Evolutionary conservation across 2,113 vertebrate species (phyloP), one percentile per base, ranked within the genome.

Genomic region (Notothenia rossii): DNA sequence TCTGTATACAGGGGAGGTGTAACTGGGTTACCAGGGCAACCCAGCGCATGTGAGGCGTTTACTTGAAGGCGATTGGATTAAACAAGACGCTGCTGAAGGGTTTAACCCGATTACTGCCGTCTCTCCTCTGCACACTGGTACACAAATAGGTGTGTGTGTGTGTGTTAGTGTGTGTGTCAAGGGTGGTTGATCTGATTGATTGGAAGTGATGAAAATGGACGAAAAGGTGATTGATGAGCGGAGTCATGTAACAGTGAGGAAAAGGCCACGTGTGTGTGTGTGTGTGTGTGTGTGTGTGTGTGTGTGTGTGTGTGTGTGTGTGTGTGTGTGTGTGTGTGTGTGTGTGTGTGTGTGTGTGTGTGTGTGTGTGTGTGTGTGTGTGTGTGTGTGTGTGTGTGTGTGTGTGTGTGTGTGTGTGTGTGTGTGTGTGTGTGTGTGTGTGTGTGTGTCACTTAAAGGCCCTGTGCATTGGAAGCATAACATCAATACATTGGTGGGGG

Each of bases 21-120:
- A 58, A 75, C 70, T 86, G 83, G 81, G 91, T 93, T 90, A 86
- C 90, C 87, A 10, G 46, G 91, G 88, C 81, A 92, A 93, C 91
- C 83, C 79, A 54, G 73, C 54, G 40, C 77, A 76, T 86, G 86
- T 67, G 79, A 85, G 85, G 71, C 71, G 40, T 88, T 88, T 79
- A 85, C 85, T 76, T 63, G 64, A 83, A 79, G 75, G 72, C 0
- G 75, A 91, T 90, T 91, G 89, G 90, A 91, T 93, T 89, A 91
- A 67, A 56, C 85, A 81, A 69, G 72, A 46, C 62, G 67, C 78
- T 12, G 83, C 73, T 83, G 79, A 85, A 78, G 83, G 83, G 40
- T 89, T 87, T 85, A 92, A 89, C 89, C 84, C 15, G 63, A 86
- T 87, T 87, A 88, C 74, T 84, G 81, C 40, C 64, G 51, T 15